phyloP scores from a whole-genome alignment of 2,888 invertebrate species.

The Lithophane ornitopus region DNA sequence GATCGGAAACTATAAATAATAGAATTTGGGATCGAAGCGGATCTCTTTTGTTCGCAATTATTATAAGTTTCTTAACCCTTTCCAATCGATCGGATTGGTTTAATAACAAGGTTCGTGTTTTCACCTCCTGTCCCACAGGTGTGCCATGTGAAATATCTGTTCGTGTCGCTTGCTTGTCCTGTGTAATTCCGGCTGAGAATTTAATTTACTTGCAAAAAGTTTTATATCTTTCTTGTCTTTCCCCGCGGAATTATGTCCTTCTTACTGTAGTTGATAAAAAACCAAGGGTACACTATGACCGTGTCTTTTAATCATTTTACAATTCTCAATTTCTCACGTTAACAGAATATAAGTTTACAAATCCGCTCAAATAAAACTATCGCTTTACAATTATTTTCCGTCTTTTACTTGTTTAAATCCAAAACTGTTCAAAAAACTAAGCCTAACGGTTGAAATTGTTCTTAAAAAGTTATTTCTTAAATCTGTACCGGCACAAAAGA shows the following conservation, averaged over 20 bases:
- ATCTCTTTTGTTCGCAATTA: slow-evolving; percentile 89
- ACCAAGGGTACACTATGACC: neutral
- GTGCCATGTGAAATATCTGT: slow-evolving; percentile 70
- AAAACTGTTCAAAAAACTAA: slow-evolving; percentile 58
- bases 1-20: slow-evolving; percentile 90
- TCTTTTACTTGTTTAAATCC: slow-evolving; percentile 45
- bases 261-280: neutral
- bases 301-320: neutral
- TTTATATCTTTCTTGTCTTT: neutral
- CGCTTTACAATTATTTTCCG: slow-evolving; percentile 35
- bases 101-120: slow-evolving; percentile 86
- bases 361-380: slow-evolving; percentile 20
- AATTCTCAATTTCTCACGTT: slow-evolving; percentile 18
- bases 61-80: slow-evolving; percentile 87
- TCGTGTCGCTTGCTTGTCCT: slow-evolving; percentile 30
- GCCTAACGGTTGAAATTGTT: slow-evolving; percentile 74
- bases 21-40: slow-evolving; percentile 88
- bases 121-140: slow-evolving; percentile 85
- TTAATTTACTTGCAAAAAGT: slow-evolving; percentile 8
- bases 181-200: slow-evolving; percentile 16
- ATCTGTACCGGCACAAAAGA: slow-evolving; percentile 76
- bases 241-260: neutral
- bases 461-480: slow-evolving; percentile 69
- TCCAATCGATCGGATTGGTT: slow-evolving; percentile 88
- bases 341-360: neutral